phyloP scores from a whole-genome alignment of 2,888 invertebrate genomes.

The Eremobia ochroleuca region DNA sequence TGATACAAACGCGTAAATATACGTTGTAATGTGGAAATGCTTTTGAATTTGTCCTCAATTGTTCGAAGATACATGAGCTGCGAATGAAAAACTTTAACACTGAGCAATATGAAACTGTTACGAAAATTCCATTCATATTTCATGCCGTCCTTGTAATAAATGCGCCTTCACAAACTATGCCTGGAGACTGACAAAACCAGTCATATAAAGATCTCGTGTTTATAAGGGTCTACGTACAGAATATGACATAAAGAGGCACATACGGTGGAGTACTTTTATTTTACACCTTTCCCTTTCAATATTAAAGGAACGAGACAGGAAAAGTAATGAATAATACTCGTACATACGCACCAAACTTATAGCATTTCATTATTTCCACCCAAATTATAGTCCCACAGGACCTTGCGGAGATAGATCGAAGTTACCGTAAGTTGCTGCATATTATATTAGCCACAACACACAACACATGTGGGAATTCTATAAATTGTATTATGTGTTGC shows the following conservation, averaged over 20 bases:
- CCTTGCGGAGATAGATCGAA: constrained; percentile 72
- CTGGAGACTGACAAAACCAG: constrained; percentile 48
- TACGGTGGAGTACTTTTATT: constrained; percentile 45
- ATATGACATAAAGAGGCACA: constrained; percentile 55
- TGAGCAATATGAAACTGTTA: constrained; percentile 22
- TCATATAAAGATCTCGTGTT: constrained; percentile 54
- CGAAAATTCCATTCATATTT: constrained; percentile 35
- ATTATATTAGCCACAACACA: constrained; percentile 74
- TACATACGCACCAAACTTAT: constrained; percentile 74
- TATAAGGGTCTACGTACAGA: constrained; percentile 47
- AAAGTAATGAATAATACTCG: constrained; percentile 76
- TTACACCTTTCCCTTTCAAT: constrained; percentile 57
- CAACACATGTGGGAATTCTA: constrained; percentile 70
- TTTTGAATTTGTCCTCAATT: constrained; percentile 36
- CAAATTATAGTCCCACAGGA: constrained; percentile 79
- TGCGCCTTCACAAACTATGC: constrained; percentile 37
- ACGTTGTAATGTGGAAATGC: constrained; percentile 17
- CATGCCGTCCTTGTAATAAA: constrained; percentile 39
- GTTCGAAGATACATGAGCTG: constrained; percentile 27
- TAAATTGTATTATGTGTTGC: constrained; percentile 66
- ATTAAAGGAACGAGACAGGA: constrained; percentile 51
- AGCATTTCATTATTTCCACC: constrained; percentile 80
- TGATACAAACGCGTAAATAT: constrained; percentile 44
- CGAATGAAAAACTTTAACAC: constrained; percentile 20
- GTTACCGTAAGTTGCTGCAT: constrained; percentile 76